Percentiles rank a stretch among this genome's conserved stretches.
Evolutionary conservation across 2,797 vertebrate species (phyloP).

Genomic region (Hydrophis major): DNA sequence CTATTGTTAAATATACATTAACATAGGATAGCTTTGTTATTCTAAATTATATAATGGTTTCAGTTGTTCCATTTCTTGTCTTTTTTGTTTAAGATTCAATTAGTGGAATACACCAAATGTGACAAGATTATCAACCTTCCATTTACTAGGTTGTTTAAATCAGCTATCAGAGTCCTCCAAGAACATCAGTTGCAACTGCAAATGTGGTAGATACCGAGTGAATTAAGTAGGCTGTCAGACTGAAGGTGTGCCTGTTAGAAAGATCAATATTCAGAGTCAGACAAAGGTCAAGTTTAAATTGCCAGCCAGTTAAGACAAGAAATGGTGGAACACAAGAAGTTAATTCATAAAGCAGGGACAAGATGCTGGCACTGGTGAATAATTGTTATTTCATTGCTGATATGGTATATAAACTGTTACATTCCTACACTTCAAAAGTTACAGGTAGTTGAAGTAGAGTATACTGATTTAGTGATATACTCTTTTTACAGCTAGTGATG

Average conservation of each 20-base stretch:
- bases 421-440: background rate
- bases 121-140: background rate
- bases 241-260: background rate
- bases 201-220: background rate
- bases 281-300: slow-evolving; percentile 14
- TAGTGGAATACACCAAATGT: background rate
- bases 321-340: background rate
- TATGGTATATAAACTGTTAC: background rate
- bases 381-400: slow-evolving; percentile 14
- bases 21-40: background rate
- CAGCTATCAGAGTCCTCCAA: background rate
- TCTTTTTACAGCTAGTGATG: background rate
- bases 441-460: background rate
- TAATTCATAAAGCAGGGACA: background rate
- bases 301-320: background rate
- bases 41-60: background rate
- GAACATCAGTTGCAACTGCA: background rate
- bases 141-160: background rate
- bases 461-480: background rate
- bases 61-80: background rate
- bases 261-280: slow-evolving; percentile 13
- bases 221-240: slow-evolving; percentile 14
- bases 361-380: background rate
- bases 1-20: background rate
- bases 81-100: background rate